Conservation (phyloP, 2,113 vertebrate species). For the Heliornis fulica region DNA sequence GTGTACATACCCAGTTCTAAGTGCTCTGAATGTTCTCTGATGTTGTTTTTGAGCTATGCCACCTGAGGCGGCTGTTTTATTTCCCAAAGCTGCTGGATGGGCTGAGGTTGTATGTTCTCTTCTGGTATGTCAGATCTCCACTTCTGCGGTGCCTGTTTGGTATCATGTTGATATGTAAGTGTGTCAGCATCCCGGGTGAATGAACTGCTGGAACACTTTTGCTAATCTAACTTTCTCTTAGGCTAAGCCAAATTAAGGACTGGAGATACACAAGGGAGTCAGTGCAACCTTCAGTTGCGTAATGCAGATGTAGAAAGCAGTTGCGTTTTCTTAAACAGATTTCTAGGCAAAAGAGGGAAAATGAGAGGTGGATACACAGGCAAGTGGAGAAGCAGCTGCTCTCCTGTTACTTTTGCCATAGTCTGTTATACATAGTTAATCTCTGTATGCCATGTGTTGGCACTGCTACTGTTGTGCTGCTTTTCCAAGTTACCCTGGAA, state of each 20-base stretch:
- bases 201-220: not conserved
- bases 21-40: not conserved
- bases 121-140: not conserved
- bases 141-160: not conserved
- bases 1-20: not conserved
- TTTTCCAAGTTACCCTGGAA: not conserved
- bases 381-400: not conserved
- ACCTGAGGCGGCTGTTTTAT: not conserved
- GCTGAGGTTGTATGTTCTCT: not conserved
- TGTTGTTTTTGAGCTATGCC: not conserved
- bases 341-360: not conserved
- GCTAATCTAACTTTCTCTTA: not conserved
- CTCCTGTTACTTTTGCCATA: not conserved
- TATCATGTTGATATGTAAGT: accelerated
- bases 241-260: not conserved
- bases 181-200: not conserved
- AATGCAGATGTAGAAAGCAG: not conserved
- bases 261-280: not conserved
- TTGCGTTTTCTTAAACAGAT: not conserved
- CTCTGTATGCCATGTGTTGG: not conserved
- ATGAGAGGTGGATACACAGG: not conserved
- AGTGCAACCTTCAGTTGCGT: not conserved
- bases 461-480: not conserved
- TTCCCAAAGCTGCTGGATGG: not conserved
- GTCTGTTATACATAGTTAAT: not conserved